Percentiles rank a stretch among this genome's conserved stretches.
These are phyloP conservation scores for Zhengitettix transpicula DNA, from an alignment of 2,888 invertebrate species.

Conservation along the genomic window DNA sequence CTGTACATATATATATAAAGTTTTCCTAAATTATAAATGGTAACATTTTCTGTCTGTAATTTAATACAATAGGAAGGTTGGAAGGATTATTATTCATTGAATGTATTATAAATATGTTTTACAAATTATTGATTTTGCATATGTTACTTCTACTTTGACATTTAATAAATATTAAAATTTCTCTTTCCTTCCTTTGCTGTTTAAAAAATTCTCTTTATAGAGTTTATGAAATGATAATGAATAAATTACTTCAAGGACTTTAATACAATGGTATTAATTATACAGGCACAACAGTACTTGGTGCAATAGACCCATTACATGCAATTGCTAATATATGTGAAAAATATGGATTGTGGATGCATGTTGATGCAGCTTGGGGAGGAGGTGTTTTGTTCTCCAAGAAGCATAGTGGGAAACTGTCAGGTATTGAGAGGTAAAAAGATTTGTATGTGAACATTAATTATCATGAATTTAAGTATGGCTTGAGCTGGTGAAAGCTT, in stretches of 20 bases:
- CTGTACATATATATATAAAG: too few species aligned
- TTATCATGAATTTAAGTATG: not conserved
- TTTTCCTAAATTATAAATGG: too few species aligned
- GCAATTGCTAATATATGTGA: constrained; percentile 33
- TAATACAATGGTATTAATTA: not conserved
- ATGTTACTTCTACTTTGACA: too few species aligned
- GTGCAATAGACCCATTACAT: constrained; percentile 37
- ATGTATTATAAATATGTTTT: too few species aligned
- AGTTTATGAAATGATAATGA: not conserved
- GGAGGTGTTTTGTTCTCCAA: constrained; percentile 38
- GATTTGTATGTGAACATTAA: not conserved
- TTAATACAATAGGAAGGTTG: too few species aligned
- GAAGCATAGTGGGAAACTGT: constrained; percentile 30
- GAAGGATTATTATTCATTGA: too few species aligned
- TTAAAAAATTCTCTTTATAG: too few species aligned
- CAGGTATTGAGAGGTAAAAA: constrained; percentile 29
- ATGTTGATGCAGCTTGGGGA: constrained; percentile 43
- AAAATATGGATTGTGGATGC: constrained; percentile 34
- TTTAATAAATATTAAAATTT: too few species aligned
- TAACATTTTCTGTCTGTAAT: too few species aligned
- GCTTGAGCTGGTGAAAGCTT: too few species aligned
- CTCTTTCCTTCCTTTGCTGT: too few species aligned
- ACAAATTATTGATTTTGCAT: too few species aligned
- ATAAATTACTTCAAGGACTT: not conserved
- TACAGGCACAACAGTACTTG: constrained; percentile 37